Evolutionary conservation across 2,113 vertebrate genomes (phyloP).

Genomic region (Podarcis muralis): DNA sequence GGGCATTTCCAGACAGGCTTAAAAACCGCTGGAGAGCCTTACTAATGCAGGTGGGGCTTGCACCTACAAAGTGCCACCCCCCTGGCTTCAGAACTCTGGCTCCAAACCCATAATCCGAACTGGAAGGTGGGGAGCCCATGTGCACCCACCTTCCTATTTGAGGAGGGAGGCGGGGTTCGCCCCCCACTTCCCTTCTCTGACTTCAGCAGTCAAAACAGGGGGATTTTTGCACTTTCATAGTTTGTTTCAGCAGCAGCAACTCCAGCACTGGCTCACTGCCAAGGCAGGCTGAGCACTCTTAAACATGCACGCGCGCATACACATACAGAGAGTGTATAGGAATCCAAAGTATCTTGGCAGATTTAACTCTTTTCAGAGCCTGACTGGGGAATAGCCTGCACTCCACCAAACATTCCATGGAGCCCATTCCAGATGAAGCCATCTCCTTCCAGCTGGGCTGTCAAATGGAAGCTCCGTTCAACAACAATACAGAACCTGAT

Average conservation of each 20-base stretch:
- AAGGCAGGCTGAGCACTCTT: constrained; percentile 59
- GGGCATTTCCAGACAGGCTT: constrained; percentile 72
- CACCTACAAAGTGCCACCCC: constrained; percentile 21
- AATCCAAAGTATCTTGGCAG: constrained; percentile 58
- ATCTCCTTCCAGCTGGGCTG: rapidly evolving
- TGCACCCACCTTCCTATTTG: background rate
- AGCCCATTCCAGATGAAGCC: background rate
- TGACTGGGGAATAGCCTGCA: background rate
- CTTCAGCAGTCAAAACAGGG: constrained; percentile 8
- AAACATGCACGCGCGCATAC: constrained; percentile 61
- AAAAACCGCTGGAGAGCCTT: constrained; percentile 57
- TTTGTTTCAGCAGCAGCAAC: constrained; percentile 51
- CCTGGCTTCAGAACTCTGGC: background rate
- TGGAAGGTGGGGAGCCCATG: background rate
- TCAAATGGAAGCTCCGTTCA: rapidly evolving
- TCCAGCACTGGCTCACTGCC: constrained; percentile 50
- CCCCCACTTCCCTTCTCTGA: rapidly evolving
- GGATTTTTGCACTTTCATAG: constrained; percentile 57
- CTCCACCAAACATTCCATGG: background rate
- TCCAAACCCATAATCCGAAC: background rate
- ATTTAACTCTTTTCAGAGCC: constrained; percentile 54
- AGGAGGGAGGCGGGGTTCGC: too few species aligned
- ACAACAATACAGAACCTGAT: background rate
- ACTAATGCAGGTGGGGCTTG: background rate
- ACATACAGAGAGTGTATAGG: constrained; percentile 60